Percentiles rank a stretch among this genome's conserved stretches.
phyloP scores from a whole-genome alignment of 2,113 vertebrate genomes.

The Onychostoma macrolepis region DNA sequence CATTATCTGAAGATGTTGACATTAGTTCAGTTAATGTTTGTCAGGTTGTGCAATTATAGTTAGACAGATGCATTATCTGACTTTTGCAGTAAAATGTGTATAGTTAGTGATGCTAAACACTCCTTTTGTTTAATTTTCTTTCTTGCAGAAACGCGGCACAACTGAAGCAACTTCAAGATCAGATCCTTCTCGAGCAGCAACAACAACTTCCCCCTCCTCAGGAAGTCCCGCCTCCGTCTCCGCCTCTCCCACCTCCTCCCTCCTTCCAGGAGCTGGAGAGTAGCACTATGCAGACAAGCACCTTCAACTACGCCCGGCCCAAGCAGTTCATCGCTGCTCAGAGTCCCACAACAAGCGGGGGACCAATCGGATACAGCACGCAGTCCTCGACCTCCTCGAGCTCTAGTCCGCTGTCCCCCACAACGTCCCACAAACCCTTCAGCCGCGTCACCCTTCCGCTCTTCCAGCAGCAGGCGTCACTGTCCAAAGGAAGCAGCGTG shows the following conservation, averaged over 20 bases:
- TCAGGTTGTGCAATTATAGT: neutral
- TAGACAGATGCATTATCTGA: neutral
- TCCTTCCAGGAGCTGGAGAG: conserved; percentile 89
- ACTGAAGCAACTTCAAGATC: conserved; percentile 93
- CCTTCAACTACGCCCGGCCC: conserved; percentile 97
- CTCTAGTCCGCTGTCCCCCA: conserved; percentile 89
- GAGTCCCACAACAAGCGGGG: conserved; percentile 73
- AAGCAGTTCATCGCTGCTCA: conserved; percentile 99
- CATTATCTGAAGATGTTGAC: neutral
- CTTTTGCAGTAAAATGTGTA: neutral
- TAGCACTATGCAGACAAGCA: conserved; percentile 91
- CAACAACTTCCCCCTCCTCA: conserved; percentile 58
- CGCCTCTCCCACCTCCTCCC: conserved; percentile 89
- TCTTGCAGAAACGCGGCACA: conserved; percentile 84
- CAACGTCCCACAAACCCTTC: conserved; percentile 81
- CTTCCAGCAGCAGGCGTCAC: conserved; percentile 75
- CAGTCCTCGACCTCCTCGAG: conserved; percentile 89
- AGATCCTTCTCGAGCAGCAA: conserved; percentile 86
- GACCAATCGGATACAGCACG: conserved; percentile 79
- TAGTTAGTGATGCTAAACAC: neutral
- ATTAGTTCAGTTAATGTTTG: conserved; percentile 41
- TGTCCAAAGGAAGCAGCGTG: conserved; percentile 74
- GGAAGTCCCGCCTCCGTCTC: conserved; percentile 77
- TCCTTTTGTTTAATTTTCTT: conserved; percentile 45
- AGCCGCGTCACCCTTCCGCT: conserved; percentile 75